Conservation (phyloP, 2,888 invertebrate species). For the Nymphalis c-album region DNA sequence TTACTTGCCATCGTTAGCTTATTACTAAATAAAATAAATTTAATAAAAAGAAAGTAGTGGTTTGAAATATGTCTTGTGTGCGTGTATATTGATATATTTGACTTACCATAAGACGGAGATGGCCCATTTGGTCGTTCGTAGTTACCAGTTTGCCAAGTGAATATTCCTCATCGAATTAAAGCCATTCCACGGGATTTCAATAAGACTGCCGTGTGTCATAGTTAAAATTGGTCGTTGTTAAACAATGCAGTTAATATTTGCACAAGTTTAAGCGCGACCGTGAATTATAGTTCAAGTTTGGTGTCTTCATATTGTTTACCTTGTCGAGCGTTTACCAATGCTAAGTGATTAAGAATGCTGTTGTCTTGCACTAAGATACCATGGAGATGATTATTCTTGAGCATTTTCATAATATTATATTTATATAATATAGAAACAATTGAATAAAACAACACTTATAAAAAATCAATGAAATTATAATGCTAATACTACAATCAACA, state of each 20-base stretch:
- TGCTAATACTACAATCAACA: no score
- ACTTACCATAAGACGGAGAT: no score
- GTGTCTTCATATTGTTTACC: constrained; percentile 80
- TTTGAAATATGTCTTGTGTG: no score
- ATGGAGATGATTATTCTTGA: constrained; percentile 49
- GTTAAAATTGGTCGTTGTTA: constrained; percentile 53
- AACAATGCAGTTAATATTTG: constrained; percentile 62
- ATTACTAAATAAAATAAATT: no score
- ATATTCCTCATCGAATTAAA: neutral
- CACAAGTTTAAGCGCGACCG: constrained; percentile 53
- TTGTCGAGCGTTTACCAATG: constrained; percentile 78
- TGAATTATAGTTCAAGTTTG: constrained; percentile 78
- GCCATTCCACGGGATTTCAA: constrained; percentile 42
- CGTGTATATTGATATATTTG: no score
- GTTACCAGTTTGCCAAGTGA: neutral
- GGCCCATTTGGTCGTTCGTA: no score
- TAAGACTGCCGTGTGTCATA: constrained; percentile 52
- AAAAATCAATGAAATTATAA: no score
- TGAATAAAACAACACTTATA: no score
- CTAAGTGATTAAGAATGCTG: constrained; percentile 81
- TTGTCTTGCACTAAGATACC: constrained; percentile 45
- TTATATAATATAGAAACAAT: no score
- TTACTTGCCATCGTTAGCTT: no score
- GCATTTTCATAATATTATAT: no score
- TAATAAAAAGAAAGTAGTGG: no score